Evolutionary conservation across 2,113 vertebrate genomes (phyloP), one percentile per base, ranked within the genome.

Genomic region (Microcebus jonahi): DNA sequence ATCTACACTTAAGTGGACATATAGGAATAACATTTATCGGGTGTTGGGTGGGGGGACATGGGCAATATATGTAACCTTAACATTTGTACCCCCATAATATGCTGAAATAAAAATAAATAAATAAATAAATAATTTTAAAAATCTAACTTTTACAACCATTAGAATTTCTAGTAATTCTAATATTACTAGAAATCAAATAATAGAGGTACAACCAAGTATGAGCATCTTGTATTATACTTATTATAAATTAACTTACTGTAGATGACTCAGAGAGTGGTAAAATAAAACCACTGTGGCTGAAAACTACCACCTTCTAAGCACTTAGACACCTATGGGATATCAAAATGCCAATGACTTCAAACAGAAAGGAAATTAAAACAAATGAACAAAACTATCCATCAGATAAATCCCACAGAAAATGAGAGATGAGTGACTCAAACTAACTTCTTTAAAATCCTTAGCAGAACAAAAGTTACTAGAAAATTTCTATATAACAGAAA

Each of bases 121-220:
- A 45, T 45, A 45, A 45, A 45, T 8, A 45, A 45, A 45, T 45
- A 45, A 45, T 45, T 45, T 45, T 1, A 45, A 45, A 45, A 82
- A 91, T 83, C 13, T 82, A 73, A 61, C 29, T 59, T 91, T 83
- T 71, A 7, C 23, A 82, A 91, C 68, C 6, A 34, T 68, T 39
- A 39, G 39, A 39, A 39, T 39, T 39, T 39, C 39, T 39, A 39
- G 39, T 39, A 39, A 20, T 48, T 23, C 14, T 71, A 59, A 82
- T 59, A 71, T 82, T 20, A 71, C 53, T n/a, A 91, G 67, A 91
- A 83, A 48, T 82, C 45, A 82, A 91, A 82, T 82, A 82, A 71
- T 5, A 82, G 18, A 61, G 65, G 21, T 23, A 29, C 53, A 57
- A 61, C 61, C 75, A 80, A 71, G 55, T 50, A 70, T 81, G 63